Percentiles rank a stretch among this genome's conserved stretches.
phyloP scores from a whole-genome alignment of 2,888 invertebrate species.

The Spodoptera littoralis region DNA sequence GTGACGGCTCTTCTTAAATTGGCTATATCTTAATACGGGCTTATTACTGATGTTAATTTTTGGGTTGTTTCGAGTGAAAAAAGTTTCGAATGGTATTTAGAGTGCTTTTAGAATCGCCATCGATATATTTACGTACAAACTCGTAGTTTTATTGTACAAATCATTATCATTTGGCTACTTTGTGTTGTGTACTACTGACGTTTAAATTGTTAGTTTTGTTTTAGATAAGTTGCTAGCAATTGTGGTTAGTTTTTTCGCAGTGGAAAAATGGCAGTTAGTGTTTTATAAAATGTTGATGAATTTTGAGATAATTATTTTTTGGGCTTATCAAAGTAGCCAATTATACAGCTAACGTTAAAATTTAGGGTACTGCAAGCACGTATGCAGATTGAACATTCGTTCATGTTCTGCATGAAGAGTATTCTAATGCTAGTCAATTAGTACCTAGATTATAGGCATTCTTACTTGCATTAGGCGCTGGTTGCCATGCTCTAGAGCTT shows the following conservation, averaged over 20 bases:
- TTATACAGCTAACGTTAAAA: too few relatives aligned
- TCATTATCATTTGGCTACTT: slow-evolving; percentile 61
- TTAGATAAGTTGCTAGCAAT: slow-evolving; percentile 33
- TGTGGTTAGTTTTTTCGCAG: slow-evolving; percentile 21
- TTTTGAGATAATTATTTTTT: too few relatives aligned
- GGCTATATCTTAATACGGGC: slow-evolving; percentile 67
- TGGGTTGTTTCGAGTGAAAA: slow-evolving; percentile 76
- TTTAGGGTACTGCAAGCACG: too few relatives aligned
- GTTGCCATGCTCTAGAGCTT: background rate
- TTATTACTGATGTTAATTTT: slow-evolving; percentile 86
- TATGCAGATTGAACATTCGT: too few relatives aligned
- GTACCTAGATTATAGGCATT: too few relatives aligned
- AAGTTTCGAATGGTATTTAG: slow-evolving; percentile 77
- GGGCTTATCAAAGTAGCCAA: too few relatives aligned
- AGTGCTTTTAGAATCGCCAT: slow-evolving; percentile 82
- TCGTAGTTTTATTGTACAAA: slow-evolving; percentile 65
- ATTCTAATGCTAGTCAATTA: too few relatives aligned
- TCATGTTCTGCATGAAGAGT: too few relatives aligned
- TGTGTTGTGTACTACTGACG: slow-evolving; percentile 42
- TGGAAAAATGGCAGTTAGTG: slow-evolving; percentile 13
- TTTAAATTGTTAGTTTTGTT: slow-evolving; percentile 51
- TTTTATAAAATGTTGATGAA: background rate
- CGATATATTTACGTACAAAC: slow-evolving; percentile 85
- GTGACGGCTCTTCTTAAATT: slow-evolving; percentile 57
- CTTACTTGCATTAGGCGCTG: too few relatives aligned